Evolutionary conservation across 2,888 invertebrate species (phyloP).

Genomic region (Odontocolon sp.): DNA sequence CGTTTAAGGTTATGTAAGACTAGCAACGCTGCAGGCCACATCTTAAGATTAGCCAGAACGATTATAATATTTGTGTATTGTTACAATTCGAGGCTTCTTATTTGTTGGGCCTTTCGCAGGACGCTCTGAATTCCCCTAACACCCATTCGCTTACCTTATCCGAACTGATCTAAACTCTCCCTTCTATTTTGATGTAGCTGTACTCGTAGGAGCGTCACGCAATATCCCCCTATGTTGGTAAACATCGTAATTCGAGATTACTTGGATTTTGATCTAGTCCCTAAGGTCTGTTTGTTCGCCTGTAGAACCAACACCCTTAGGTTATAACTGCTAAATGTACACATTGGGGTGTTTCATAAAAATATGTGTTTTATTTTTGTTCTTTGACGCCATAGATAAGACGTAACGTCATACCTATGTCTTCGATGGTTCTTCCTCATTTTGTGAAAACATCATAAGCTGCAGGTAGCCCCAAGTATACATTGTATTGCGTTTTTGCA

Average conservation of each 20-base stretch:
- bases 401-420: no score
- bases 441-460: no score
- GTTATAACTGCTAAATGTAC: background rate
- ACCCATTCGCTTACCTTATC: background rate
- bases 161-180: conserved; percentile 19
- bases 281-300: background rate
- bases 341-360: background rate
- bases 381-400: conserved; percentile 3
- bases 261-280: conserved; percentile 61
- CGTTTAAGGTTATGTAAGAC: background rate
- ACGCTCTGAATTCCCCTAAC: background rate
- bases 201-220: background rate
- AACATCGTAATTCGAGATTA: conserved; percentile 76
- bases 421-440: no score
- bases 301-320: conserved; percentile 1
- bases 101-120: conserved; percentile 34
- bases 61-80: conserved; percentile 23
- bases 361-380: background rate
- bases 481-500: no score
- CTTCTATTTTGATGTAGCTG: background rate
- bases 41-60: conserved; percentile 23
- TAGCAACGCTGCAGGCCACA: conserved; percentile 10
- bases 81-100: conserved; percentile 6
- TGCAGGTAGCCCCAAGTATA: no score
- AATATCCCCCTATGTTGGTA: conserved; percentile 67